Base-by-base conservation (phyloP, 2,113 vertebrate genomes). In the Alligator sinensis region DNA sequence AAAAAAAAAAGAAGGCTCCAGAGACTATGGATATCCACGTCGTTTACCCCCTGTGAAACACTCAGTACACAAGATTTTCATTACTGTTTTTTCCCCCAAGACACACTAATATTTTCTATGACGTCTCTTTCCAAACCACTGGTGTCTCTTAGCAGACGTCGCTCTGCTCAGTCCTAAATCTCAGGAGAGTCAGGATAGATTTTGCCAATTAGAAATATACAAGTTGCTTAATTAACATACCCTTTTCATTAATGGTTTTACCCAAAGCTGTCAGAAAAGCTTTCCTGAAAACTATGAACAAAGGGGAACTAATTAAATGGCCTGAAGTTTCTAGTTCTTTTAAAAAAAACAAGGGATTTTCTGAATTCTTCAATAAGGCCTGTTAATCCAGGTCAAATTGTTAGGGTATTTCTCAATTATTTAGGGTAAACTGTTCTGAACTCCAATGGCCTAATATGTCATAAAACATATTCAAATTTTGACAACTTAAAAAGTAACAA, bases 121-220 rank as follows among this genome's bases (percentile, higher is more conserved):
- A 97, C 81, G 57, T 97, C 94, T 96, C 82, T 94, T 90, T 89
- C 61, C 60, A 97, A 64, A 77, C 96, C 95, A 94, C 17, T 4
- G 89, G 91, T 62, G 90, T 90, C 81, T 96, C 93, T 84, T 91
- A 94, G 79, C 79, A 95, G 92, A 90, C 38, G 68, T 94, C 94
- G 93, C 80, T 92, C 77, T 87, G 91, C 92, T 97, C 89, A 74
- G 24, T 87, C 96, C 12, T 80, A 61, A 62, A 75, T 94, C 98
- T 98, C 95, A 1, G 64, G 94, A 95, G 97, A 94, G 60, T 78
- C 76, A 74, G 58, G 70, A 77, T 81, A 85, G 72, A 77, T 94
- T 90, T 84, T 95, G 84, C 85, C 97, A 97, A 98, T 97, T 98
- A 97, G 95, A 97, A 95, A 96, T 90, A 97, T 93, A 90, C 83